Percentiles rank a stretch among this genome's conserved stretches.
These are phyloP conservation scores for Tipula lateralis DNA, from an alignment of 2,888 invertebrate species.

Conservation along the genomic window DNA sequence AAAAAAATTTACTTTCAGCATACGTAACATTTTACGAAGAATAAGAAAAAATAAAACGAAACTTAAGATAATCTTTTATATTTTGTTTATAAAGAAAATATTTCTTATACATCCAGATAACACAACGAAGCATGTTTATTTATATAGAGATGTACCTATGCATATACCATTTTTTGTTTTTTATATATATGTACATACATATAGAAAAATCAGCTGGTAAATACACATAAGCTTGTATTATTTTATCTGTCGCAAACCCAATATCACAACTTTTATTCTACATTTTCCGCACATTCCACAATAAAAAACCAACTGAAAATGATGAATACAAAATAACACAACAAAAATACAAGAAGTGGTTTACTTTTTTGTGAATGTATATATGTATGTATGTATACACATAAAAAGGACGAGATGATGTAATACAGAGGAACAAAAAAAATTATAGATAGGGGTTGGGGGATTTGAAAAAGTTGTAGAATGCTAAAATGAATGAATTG, in stretches of 20 bases:
- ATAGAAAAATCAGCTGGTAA: neutral
- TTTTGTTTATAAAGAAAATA: conserved; percentile 1
- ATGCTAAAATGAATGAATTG: conserved; percentile 13
- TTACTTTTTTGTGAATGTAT: conserved; percentile 27
- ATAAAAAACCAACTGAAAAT: conserved; percentile 27
- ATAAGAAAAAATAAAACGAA: conserved; percentile 16
- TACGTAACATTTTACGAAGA: neutral
- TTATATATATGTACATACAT: neutral
- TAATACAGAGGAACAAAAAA: conserved; percentile 6
- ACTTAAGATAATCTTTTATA: conserved; percentile 19
- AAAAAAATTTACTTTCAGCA: neutral
- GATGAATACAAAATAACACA: conserved; percentile 25
- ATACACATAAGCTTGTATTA: conserved; percentile 14
- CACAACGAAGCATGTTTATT: neutral
- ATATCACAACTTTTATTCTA: neutral
- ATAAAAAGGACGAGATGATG: conserved; percentile 14
- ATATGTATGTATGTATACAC: neutral
- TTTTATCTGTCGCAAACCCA: conserved; percentile 15
- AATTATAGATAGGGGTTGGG: conserved; percentile 11
- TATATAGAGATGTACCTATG: neutral
- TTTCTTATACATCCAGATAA: neutral
- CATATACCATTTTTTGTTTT: neutral
- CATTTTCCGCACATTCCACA: conserved; percentile 19
- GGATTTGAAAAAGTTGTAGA: conserved; percentile 19
- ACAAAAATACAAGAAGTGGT: conserved; percentile 27